phyloP scores from a whole-genome alignment of 2,888 invertebrate species.

The Philereme vetulata region DNA sequence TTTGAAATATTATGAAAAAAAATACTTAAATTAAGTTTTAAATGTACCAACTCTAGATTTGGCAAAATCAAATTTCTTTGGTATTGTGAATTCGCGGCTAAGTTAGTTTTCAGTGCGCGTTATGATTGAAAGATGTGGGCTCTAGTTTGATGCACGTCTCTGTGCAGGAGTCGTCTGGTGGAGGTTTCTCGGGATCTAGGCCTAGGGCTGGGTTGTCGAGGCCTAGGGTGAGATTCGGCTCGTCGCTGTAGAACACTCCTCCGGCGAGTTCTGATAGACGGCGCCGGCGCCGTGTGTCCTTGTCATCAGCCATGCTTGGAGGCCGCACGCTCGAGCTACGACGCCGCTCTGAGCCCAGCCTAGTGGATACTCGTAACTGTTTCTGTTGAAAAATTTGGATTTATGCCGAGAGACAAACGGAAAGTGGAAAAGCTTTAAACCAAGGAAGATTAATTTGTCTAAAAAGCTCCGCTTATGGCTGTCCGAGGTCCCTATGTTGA shows the following conservation, averaged over 20 bases:
- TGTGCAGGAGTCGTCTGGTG: constrained; percentile 52
- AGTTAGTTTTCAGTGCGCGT: constrained; percentile 13
- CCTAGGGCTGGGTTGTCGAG: constrained; percentile 72
- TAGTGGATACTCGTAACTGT: constrained; percentile 63
- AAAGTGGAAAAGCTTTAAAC: too few relatives aligned
- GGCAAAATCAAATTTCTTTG: constrained; percentile 20
- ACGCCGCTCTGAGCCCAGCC: constrained; percentile 68
- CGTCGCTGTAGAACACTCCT: constrained; percentile 78
- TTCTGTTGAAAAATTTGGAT: constrained; percentile 52
- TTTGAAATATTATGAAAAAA: too few relatives aligned
- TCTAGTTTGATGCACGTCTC: constrained; percentile 58
- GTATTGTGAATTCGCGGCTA: constrained; percentile 6
- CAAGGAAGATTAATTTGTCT: too few relatives aligned
- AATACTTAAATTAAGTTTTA: neutral
- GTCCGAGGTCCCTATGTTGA: too few relatives aligned
- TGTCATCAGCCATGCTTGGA: constrained; percentile 68
- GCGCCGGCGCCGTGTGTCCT: constrained; percentile 73
- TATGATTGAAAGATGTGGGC: constrained; percentile 34
- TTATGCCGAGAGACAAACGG: neutral
- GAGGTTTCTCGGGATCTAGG: constrained; percentile 66
- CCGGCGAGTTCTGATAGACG: constrained; percentile 77
- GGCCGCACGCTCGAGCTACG: constrained; percentile 77
- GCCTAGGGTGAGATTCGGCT: constrained; percentile 56
- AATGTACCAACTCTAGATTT: neutral
- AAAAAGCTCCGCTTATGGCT: too few relatives aligned